Evolutionary conservation across 1,140 invertebrate genomes (phyloP), one percentile per base, ranked within the genome.

Genomic region (Pogonognathellus flavescens): DNA sequence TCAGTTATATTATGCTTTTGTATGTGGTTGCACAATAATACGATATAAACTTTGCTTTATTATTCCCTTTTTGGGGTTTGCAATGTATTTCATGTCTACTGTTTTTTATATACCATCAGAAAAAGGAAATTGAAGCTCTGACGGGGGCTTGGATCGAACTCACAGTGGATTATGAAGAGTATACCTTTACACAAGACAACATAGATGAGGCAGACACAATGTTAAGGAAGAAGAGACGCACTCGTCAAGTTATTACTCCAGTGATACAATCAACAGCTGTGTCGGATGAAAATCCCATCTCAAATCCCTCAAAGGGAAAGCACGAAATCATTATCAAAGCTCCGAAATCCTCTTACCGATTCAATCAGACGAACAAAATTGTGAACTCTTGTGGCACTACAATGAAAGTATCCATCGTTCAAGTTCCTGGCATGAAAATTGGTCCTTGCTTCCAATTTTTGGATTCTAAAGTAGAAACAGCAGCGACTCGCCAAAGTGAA

Each of bases 271-370:
- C 80, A 22, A 81, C 50, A 25, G 50, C 55, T 20, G 50, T 22
- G 55, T 81, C 50, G 22, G 55, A 81, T 5, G 80, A 81, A 14
- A 31, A 20, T 55, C 50, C 53, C 8, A 57, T 53, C 31, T 25
- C 80, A 81, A 81, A 57, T 31, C 22, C 50, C 20, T 59, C 50
- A 7, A 50, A 81, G 55, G 20, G 55, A n/a, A 25, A 25, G 55
- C 80, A 81, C 14, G 55, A 81, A 53, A 57, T 81, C 52, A 55
- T 81, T 59, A 81, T 81, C 20, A 57, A 81, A 81, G 80, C 80
- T 16, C 53, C 80, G 11, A 53, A 22, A 57, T 81, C 53, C 18
- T 53, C 80, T 50, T 76, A 81, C 22, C 22, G 52, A 57, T 52
- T 81, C 80, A 55, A 81, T 59, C 50, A 81, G 52, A 57, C 11